Base-by-base conservation (phyloP, 1,140 invertebrate genomes). In the Drosophila neocordata region DNA sequence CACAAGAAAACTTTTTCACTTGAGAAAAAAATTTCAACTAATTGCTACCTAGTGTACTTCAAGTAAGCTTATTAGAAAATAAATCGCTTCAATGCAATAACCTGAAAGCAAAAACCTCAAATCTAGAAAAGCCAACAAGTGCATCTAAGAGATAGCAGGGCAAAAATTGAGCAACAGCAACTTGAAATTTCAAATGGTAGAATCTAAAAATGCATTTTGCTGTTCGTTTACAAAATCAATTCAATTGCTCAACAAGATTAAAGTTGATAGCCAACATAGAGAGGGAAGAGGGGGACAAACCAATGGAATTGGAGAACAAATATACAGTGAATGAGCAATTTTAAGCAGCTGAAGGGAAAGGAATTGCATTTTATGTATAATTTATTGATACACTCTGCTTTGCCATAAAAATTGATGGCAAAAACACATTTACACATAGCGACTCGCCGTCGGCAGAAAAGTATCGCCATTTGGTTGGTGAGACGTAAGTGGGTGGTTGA, bases 381-480 rank as follows among this genome's bases (percentile, higher is more conserved):
- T 87, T 87, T 87, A 87, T 87, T 88, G 82, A 87, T 83, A 88
- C 82, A 87, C 83, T 88, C 79, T 83, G 69, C 79, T 88, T 56
- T 51, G 83, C 82, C 79, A 87, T 87, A 87, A 87, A 87, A 87
- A 87, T 87, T 82, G 79, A 87, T 87, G 82, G 83, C 75, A 72
- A 82, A 87, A 87, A 83, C 82, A 87, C 79, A 87, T 87, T 85
- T 85, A 76, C 79, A 81, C 73, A 65, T 63, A 18, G 15, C 41
- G 41, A 48, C 41, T 48, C 41, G 41, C 41, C 18, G 41, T 20
- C 41, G 41, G 58, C 59, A 74, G 37, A 63, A 58, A 61, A 48
- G 52, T 13, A 48, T 58, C 77, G 70, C 51, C 66, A 22, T 57
- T 58, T 38, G 63, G 27, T 11, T 31, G 9, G n/a, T 3, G 35